Percentiles rank a stretch among this genome's conserved stretches.
Conservation (phyloP, 1,140 invertebrate species). For the Anastrepha ludens region DNA sequence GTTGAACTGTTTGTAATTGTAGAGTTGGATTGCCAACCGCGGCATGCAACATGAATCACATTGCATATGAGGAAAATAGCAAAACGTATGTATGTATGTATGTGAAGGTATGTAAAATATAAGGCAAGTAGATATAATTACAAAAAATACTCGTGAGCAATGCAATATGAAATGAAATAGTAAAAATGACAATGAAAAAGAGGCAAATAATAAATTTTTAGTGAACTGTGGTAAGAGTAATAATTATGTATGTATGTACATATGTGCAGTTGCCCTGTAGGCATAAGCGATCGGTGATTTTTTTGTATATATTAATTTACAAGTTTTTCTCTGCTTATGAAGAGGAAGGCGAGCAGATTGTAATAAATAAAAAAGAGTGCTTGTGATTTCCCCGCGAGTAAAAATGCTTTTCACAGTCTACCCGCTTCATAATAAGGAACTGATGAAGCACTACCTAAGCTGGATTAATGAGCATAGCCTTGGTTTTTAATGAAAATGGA, state of each 20-base stretch:
- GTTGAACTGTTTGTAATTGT: constrained; percentile 19
- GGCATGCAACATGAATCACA: constrained; percentile 36
- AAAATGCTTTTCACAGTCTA: no score
- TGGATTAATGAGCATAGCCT: no score
- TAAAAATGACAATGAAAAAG: not conserved
- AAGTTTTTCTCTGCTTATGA: no score
- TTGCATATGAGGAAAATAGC: not conserved
- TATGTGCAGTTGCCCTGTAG: not conserved
- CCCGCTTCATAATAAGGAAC: no score
- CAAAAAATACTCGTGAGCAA: not conserved
- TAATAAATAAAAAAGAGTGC: no score
- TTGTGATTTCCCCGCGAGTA: no score
- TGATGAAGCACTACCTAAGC: no score
- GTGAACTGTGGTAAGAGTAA: not conserved
- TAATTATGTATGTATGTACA: not conserved
- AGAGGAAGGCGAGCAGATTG: no score
- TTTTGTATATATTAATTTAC: not conserved
- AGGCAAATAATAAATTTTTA: not conserved
- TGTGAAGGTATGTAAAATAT: not conserved
- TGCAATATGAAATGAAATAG: not conserved
- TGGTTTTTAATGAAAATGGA: no score
- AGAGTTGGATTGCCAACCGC: not conserved
- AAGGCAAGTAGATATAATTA: not conserved
- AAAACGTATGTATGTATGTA: not conserved
- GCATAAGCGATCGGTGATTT: not conserved